Evolutionary conservation across 2,113 vertebrate species (phyloP), one percentile per base, ranked within the genome.

Genomic region (Pimephales promelas): DNA sequence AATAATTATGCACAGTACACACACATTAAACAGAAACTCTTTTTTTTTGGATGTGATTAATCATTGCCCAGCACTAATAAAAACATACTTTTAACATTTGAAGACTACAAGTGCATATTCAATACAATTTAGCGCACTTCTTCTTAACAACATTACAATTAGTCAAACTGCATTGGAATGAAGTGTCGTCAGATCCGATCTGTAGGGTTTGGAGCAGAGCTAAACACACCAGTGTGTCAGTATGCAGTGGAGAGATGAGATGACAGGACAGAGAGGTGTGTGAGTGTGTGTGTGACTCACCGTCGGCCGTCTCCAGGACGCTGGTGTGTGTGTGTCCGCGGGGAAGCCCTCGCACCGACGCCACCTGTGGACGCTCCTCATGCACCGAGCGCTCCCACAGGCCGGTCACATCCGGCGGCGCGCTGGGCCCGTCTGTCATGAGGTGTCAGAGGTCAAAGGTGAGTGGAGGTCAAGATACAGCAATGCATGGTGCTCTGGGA

Each of bases 371-470:
- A 61, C 90, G 94, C 88, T 98, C 96, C 20, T 78, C 71, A 0
- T 92, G 92, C 84, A 91, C 87, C 3, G 92, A 89, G 70, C 93
- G 94, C 80, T 96, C 96, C 59, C 93, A 92, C 57, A 98, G 94
- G 86, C 97, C 97, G 0, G 97, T 99, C 89, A 99, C 98, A 8
- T 99, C 97, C 0, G 97, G 97, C 79, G 97, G 97, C 2, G 96
- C 95, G 59, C 93, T 93, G 92, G 95, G 96, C 92, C 96, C 95
- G 92, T 96, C 96, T 98, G 95, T 79, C 91, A 45, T 85, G 90
- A 90, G 93, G 87, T 89, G 88, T 88, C 40, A 90, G 86, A 91
- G 83, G 85, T 90, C 84, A 92, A 83, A 88, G 36, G 81, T 81
- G 86, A 49, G 81, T 49, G 57, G 83, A 57, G 31, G 84, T 36